phyloP scores from a whole-genome alignment of 2,888 invertebrate genomes.

The Agrochola lota region DNA sequence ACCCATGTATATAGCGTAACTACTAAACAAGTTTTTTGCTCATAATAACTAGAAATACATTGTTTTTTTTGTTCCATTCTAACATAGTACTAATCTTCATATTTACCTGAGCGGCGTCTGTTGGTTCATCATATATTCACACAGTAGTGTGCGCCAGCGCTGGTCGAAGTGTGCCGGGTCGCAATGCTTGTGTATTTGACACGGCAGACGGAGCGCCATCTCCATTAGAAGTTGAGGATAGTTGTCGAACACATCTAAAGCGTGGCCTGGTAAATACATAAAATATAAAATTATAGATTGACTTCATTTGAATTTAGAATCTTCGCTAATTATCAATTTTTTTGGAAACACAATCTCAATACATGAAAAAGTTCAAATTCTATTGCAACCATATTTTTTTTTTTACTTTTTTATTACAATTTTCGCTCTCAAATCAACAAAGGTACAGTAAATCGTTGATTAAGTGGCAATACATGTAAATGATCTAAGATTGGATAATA shows the following conservation, averaged over 20 bases:
- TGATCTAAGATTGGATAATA: too few species aligned
- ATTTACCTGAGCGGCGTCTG: slow-evolving; percentile 94
- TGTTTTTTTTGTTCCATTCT: neutral
- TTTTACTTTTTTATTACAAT: neutral
- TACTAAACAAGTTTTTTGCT: neutral
- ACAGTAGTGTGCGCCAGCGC: slow-evolving; percentile 95
- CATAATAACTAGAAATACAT: neutral
- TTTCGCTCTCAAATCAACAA: neutral
- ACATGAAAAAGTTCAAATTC: neutral
- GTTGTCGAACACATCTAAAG: slow-evolving; percentile 97
- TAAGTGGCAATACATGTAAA: too few species aligned
- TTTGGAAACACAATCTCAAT: neutral
- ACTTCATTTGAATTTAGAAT: neutral
- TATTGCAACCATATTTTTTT: neutral
- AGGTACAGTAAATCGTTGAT: too few species aligned
- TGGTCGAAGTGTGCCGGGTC: slow-evolving; percentile 91
- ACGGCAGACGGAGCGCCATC: slow-evolving; percentile 97
- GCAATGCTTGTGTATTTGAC: slow-evolving; percentile 96
- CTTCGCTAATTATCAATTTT: too few species aligned
- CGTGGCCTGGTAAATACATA: slow-evolving; percentile 91
- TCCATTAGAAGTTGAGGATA: slow-evolving; percentile 98
- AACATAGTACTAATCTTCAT: neutral
- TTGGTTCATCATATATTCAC: slow-evolving; percentile 98
- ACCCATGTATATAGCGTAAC: neutral
- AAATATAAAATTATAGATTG: neutral